Evolutionary conservation across 2,113 vertebrate genomes (phyloP).

Genomic region (Petroica traversi): DNA sequence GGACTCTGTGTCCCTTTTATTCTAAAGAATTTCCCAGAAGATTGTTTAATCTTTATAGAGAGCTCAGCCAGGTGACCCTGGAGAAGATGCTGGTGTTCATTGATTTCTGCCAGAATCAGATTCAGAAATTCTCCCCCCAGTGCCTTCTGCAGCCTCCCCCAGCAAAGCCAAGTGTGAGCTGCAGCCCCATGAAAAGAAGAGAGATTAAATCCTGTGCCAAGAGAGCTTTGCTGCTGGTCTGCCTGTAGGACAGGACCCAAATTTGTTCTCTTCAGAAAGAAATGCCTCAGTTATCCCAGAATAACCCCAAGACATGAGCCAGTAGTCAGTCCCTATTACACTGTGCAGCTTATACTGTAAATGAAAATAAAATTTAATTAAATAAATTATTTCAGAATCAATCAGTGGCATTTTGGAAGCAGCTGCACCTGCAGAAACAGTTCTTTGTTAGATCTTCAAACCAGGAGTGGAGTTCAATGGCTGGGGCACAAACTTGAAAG

Average conservation of each 20-base stretch:
- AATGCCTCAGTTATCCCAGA: not conserved
- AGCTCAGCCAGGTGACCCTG: not conserved
- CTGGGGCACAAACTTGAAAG: not conserved
- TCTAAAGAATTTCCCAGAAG: fast-evolving
- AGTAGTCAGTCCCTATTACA: not conserved
- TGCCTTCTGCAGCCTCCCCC: not conserved
- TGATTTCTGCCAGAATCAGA: not conserved
- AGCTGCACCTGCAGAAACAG: not conserved
- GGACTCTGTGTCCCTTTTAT: fast-evolving
- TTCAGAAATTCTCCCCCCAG: not conserved
- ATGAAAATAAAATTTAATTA: not conserved
- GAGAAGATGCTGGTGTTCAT: not conserved
- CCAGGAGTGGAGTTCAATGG: not conserved
- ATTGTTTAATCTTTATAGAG: not conserved
- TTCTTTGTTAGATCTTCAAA: not conserved
- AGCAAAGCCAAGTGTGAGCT: not conserved
- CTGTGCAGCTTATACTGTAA: not conserved
- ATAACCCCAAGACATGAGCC: not conserved
- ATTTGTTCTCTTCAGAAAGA: not conserved
- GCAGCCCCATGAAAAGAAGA: not conserved
- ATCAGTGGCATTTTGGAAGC: not conserved
- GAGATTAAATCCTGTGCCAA: not conserved
- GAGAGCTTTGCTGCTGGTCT: not conserved
- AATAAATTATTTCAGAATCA: not conserved
- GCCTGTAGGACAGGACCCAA: not conserved